Conservation (phyloP, 2,797 vertebrate species). For the Thunnus albacares region DNA sequence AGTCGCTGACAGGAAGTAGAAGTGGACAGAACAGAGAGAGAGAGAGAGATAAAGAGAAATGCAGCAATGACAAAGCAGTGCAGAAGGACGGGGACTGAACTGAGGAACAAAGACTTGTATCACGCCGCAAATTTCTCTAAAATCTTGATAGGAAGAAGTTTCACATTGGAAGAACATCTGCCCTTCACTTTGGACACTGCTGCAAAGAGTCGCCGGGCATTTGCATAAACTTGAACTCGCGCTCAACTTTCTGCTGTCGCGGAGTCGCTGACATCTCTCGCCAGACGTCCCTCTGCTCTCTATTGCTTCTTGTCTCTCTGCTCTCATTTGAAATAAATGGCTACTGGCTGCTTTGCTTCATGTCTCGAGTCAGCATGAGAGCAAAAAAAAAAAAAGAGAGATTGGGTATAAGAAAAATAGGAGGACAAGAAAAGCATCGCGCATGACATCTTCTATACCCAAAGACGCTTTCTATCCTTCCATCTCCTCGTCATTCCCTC, state of each 20-base stretch:
- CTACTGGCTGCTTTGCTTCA: constrained; percentile 45
- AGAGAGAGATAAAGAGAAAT: constrained; percentile 2
- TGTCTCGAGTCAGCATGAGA: constrained; percentile 26
- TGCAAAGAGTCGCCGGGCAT: background rate
- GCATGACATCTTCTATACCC: constrained; percentile 31
- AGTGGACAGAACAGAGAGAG: constrained; percentile 6
- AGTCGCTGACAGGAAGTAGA: constrained; percentile 7
- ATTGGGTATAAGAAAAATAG: background rate
- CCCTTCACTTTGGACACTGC: background rate
- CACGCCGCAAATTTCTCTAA: background rate
- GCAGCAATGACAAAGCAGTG: constrained; percentile 16
- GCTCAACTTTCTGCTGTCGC: constrained; percentile 31
- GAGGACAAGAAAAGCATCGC: background rate
- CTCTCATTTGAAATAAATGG: constrained; percentile 50
- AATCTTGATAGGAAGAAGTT: background rate
- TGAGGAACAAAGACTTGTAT: constrained; percentile 35
- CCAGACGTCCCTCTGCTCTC: constrained; percentile 7
- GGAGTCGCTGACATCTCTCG: constrained; percentile 19
- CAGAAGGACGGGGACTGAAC: constrained; percentile 34
- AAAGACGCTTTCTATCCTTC: constrained; percentile 5
- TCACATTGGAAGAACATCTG: background rate
- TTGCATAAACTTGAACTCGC: constrained; percentile 27
- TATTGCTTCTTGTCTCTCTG: constrained; percentile 12
- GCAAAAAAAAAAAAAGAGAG: background rate
- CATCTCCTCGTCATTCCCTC: constrained; percentile 14